These are phyloP conservation scores for Cyprinodon brontotheroides DNA, from an alignment of 2,113 vertebrate species.

Conservation along the genomic window DNA sequence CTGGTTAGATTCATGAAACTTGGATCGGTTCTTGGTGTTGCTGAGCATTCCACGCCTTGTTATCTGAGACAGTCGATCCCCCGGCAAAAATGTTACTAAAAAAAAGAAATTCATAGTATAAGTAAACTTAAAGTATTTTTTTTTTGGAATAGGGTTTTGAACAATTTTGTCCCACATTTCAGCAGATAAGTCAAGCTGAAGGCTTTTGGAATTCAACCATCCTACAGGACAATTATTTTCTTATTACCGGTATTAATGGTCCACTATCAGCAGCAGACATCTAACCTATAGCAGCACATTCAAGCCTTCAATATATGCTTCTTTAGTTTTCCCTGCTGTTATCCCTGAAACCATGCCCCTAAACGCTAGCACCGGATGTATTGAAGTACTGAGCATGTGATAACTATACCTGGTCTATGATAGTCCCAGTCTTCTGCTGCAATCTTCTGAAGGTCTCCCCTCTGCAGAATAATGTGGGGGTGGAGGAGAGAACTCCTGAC, in stretches of 20 bases:
- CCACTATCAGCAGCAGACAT: neutral
- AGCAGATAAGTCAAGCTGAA: neutral
- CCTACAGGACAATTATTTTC: neutral
- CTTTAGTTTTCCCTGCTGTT: no score
- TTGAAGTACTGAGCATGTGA: neutral
- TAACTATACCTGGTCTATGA: slow-evolving; percentile 72
- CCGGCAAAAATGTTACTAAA: slow-evolving; percentile 71
- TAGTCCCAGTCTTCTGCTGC: slow-evolving; percentile 64
- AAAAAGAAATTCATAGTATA: neutral
- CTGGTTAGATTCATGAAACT: slow-evolving; percentile 11
- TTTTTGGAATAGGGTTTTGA: neutral
- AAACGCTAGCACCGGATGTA: neutral
- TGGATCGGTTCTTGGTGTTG: slow-evolving; percentile 36
- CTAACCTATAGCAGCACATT: neutral
- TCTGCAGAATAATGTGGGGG: slow-evolving; percentile 35
- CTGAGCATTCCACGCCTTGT: slow-evolving; percentile 76
- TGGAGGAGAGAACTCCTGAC: slow-evolving; percentile 29
- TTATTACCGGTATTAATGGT: neutral
- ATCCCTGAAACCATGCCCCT: neutral
- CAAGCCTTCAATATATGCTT: neutral
- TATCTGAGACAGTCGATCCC: slow-evolving; percentile 75
- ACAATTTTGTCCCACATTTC: neutral
- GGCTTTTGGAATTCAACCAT: neutral
- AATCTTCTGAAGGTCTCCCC: slow-evolving; percentile 24
- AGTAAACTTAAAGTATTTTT: neutral